Conservation (phyloP, 2,113 vertebrate species). For the Ifrita kowaldi region DNA sequence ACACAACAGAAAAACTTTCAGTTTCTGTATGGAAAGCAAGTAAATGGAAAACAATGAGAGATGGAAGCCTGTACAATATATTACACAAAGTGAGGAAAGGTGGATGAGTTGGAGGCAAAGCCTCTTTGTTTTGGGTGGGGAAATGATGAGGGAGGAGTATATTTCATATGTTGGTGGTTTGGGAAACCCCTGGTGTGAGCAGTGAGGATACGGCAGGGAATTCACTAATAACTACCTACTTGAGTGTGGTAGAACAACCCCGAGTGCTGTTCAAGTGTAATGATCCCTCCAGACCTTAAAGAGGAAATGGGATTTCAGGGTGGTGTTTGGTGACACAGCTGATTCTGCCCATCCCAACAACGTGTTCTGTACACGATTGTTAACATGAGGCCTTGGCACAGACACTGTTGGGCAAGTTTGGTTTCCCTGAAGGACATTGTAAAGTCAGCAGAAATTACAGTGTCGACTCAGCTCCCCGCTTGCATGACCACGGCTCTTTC, state of each 20-base stretch:
- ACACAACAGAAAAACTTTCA: neutral
- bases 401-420: neutral
- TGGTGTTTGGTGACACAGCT: neutral
- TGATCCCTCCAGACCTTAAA: neutral
- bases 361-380: rapidly evolving
- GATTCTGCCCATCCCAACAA: neutral
- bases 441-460: neutral
- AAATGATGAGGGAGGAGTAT: neutral
- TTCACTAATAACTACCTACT: neutral
- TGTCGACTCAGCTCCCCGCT: neutral
- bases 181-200: neutral
- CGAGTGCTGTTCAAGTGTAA: neutral
- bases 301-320: neutral
- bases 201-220: neutral
- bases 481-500: neutral
- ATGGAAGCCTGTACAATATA: neutral
- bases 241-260: rapidly evolving
- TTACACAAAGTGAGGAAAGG: neutral
- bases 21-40: neutral
- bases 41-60: neutral
- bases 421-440: neutral
- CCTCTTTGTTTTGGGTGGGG: neutral
- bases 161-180: neutral
- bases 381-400: neutral
- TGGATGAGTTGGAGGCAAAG: neutral